Evolutionary conservation across 2,797 vertebrate species (phyloP).

Genomic region (Macropodus opercularis): DNA sequence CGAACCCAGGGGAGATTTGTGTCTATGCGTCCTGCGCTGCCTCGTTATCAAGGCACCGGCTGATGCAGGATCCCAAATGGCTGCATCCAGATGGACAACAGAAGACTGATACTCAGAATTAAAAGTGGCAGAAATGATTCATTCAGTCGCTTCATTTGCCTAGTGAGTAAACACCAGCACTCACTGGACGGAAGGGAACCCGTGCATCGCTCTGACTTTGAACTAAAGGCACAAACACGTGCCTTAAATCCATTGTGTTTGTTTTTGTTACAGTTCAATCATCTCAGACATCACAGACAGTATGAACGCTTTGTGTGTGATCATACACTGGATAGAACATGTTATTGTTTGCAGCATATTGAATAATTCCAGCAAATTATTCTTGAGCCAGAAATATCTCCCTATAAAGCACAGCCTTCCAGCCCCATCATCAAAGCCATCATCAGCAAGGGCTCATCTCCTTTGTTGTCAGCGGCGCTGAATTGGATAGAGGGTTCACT

Average conservation of each 20-base stretch:
- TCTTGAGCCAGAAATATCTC: conserved; percentile 61
- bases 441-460: conserved; percentile 64
- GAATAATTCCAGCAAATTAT: conserved; percentile 69
- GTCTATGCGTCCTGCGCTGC: conserved; percentile 48
- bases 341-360: conserved; percentile 58
- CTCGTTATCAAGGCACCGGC: conserved; percentile 50
- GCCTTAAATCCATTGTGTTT: conserved; percentile 30
- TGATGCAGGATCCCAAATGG: conserved; percentile 40
- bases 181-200: not conserved
- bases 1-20: conserved; percentile 61
- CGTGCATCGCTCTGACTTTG: conserved; percentile 10
- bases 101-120: conserved; percentile 43
- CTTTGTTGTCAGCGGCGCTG: conserved; percentile 66
- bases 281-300: conserved; percentile 31
- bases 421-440: conserved; percentile 69
- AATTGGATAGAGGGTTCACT: conserved; percentile 70
- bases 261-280: conserved; percentile 38
- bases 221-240: conserved; percentile 1
- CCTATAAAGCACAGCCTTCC: conserved; percentile 57
- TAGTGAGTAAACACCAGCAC: conserved; percentile 16
- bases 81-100: conserved; percentile 64
- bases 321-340: conserved; percentile 36
- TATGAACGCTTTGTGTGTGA: conserved; percentile 27
- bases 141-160: conserved; percentile 35
- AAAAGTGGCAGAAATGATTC: conserved; percentile 42